Base-by-base conservation (phyloP, 2,797 vertebrate genomes). In the Danio tinwini region DNA sequence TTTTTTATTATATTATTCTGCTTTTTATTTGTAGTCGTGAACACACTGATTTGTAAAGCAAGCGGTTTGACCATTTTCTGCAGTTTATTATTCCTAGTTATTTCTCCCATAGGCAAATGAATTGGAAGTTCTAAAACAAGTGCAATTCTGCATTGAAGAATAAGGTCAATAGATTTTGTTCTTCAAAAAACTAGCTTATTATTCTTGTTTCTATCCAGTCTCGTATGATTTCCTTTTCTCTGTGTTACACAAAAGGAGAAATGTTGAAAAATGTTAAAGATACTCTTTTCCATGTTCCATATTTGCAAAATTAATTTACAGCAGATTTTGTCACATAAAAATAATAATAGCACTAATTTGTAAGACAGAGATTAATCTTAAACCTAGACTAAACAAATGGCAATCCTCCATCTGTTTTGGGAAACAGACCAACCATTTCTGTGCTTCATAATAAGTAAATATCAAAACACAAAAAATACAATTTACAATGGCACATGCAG, bases 381-480 rank as follows among this genome's bases (percentile, higher is more conserved):
- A 50, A 47, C 52, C 16, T 77, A 39, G 14, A 77, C 52, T 58
- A 68, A 68, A 76, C 42, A 8, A 14, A 77, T 49, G 21, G 42
- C 19, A 9, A 49, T 77, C 64, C 55, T 59, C 7, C 16, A 77
- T 68, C 42, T 49, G 16, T 67, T 68, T 21, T 68, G 42, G 75
- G 42, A 68, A 47, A 17, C 63, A 47, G 42, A 63, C 62, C 52
- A 29, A 19, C 9, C 56, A 16, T 71, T 56, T 55, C 62, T 37
- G 19, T 58, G 44, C 42, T 58, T 68, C 19, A 45, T 5, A 56
- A 13, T 13, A 8, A 4, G 40, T 52, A 68, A 63, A 61, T 16
- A 7, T 19, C 8, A 40, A 14, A 63, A n/a, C 37, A 44, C 11
- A 53, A 14, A 10, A 7, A 47, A 47, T 37, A 56, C 40, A 65